A percentile compares a stretch with the other conserved stretches of the same genome.
These are phyloP conservation scores for Semicossyphus pulcher DNA, from an alignment of 2,113 vertebrate species.

Conservation along the genomic window DNA sequence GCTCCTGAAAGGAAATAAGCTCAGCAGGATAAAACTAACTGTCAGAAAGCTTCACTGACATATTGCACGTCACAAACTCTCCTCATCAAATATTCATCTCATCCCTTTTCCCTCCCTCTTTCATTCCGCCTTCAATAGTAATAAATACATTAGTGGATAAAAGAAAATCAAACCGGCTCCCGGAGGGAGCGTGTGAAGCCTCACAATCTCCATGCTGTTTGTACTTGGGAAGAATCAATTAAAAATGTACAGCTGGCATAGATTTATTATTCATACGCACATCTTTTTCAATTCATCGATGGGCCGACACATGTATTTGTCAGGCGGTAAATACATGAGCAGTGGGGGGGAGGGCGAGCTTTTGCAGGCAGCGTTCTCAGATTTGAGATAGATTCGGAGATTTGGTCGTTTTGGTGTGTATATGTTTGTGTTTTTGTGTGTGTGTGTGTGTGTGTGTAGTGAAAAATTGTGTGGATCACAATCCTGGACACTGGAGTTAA, in stretches of 20 bases:
- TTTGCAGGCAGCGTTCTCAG: neutral
- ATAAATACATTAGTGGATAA: conserved; percentile 77
- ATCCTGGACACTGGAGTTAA: neutral
- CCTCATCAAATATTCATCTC: conserved; percentile 73
- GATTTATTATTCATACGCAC: conserved; percentile 79
- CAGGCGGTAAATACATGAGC: conserved; percentile 56
- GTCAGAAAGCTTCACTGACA: conserved; percentile 42
- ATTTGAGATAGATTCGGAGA: neutral
- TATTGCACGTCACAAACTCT: conserved; percentile 53
- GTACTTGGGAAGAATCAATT: conserved; percentile 79
- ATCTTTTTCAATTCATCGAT: conserved; percentile 58
- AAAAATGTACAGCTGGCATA: conserved; percentile 79
- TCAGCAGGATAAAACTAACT: conserved; percentile 23
- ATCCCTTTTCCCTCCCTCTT: conserved; percentile 44
- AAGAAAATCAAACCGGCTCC: conserved; percentile 71
- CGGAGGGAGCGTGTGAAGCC: conserved; percentile 51
- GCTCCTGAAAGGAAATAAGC: conserved; percentile 25
- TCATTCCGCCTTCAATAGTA: conserved; percentile 67
- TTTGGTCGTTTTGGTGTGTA: neutral
- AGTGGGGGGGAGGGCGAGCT: neutral
- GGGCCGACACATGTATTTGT: conserved; percentile 59
- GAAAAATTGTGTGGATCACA: neutral
- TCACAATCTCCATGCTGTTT: conserved; percentile 79
- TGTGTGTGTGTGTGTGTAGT: neutral
- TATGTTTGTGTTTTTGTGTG: neutral